Conservation (phyloP, 2,113 vertebrate genomes). For the Apteryx owenii region DNA sequence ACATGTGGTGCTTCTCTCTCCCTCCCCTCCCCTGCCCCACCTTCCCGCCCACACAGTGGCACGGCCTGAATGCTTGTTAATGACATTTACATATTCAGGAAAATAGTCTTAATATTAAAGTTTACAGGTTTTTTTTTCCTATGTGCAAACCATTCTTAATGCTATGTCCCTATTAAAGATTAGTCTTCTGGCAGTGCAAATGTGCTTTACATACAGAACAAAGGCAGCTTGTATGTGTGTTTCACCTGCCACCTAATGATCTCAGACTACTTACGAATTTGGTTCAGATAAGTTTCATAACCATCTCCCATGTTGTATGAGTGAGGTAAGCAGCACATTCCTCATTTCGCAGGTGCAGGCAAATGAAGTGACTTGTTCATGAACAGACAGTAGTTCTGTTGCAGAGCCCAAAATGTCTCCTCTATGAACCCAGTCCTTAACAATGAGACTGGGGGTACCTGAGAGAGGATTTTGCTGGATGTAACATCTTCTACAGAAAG, state of each 20-base stretch:
- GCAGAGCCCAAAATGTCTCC: not conserved
- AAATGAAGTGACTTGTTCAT: not conserved
- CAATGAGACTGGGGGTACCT: not conserved
- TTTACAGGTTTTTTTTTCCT: not conserved
- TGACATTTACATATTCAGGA: conserved; percentile 66
- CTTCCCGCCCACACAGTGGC: not conserved
- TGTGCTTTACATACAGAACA: not conserved
- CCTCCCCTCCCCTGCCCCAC: not conserved
- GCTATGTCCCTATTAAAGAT: not conserved
- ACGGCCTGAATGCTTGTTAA: conserved; percentile 53
- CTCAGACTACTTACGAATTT: not conserved
- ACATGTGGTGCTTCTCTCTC: not conserved
- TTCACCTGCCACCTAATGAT: not conserved
- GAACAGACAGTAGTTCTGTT: not conserved
- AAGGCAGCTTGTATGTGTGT: not conserved
- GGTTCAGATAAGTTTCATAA: not conserved
- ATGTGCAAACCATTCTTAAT: not conserved
- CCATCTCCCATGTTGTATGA: not conserved
- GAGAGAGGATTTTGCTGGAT: not conserved
- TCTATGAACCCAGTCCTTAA: not conserved
- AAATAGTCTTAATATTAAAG: not conserved
- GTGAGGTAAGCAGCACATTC: not conserved
- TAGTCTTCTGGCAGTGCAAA: not conserved
- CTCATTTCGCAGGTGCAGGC: not conserved
- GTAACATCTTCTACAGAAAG: not conserved